Conservation (phyloP, 2,888 invertebrate genomes). For the Aphelenchoides bicaudatus region DNA sequence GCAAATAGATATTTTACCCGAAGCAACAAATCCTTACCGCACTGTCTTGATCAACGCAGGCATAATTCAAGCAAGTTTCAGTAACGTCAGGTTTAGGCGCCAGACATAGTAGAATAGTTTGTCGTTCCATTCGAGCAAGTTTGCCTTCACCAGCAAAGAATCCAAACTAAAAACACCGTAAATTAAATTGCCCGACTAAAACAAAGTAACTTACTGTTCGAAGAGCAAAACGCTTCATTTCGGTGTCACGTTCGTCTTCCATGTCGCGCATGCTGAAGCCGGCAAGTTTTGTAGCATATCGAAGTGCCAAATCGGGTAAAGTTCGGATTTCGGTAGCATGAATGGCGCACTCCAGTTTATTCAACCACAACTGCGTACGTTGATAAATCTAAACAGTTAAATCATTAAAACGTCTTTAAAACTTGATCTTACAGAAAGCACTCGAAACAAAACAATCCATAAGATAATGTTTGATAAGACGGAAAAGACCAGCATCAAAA, state of each 20-base stretch:
- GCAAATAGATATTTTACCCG: not conserved
- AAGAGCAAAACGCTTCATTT: constrained; percentile 13
- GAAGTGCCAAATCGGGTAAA: constrained; percentile 12
- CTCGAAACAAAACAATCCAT: not conserved
- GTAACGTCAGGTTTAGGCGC: constrained; percentile 11
- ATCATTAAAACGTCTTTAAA: too few species aligned
- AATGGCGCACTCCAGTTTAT: constrained; percentile 6
- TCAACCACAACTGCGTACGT: not conserved
- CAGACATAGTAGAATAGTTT: not conserved
- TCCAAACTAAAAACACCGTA: too few species aligned
- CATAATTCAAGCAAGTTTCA: constrained; percentile 11
- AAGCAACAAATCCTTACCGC: not conserved
- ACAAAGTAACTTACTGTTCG: not conserved
- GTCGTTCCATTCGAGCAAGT: not conserved
- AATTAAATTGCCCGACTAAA: not conserved
- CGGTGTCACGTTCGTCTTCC: constrained; percentile 18
- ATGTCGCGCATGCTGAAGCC: constrained; percentile 13
- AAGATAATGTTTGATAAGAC: not conserved
- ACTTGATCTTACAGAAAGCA: constrained; percentile 1
- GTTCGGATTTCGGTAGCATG: constrained; percentile 1
- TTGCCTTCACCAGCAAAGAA: not conserved
- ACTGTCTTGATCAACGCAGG: constrained; percentile 11
- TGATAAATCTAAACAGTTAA: not conserved
- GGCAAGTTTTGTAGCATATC: constrained; percentile 4
- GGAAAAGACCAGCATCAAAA: not conserved